Conservation (phyloP, 2,797 vertebrate genomes). For the Takifugu rubripes region DNA sequence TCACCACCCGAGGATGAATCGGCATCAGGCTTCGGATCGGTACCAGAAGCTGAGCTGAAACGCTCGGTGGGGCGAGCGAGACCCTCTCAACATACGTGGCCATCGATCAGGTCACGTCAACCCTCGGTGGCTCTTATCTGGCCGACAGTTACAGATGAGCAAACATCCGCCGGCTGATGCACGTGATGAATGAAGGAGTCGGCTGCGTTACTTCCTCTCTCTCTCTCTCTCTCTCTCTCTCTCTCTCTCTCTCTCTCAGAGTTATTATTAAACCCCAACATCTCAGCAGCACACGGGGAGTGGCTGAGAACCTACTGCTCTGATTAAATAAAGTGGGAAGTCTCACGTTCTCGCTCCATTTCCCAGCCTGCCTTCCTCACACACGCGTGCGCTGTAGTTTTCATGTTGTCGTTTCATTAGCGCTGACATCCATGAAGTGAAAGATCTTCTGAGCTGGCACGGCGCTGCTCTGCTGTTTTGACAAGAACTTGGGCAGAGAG, state of each 20-base stretch:
- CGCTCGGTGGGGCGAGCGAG: constrained; percentile 6
- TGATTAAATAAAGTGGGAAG: constrained; percentile 47
- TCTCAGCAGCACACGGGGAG: constrained; percentile 27
- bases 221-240: constrained; percentile 26
- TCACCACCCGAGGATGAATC: constrained; percentile 6
- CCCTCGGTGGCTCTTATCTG: constrained; percentile 49
- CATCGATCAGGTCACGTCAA: constrained; percentile 54
- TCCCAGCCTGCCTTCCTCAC: constrained; percentile 29
- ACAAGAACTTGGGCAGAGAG: constrained; percentile 42
- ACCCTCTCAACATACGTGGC: constrained; percentile 46
- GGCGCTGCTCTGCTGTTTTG: constrained; percentile 48
- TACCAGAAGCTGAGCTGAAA: constrained; percentile 24
- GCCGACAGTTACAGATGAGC: constrained; percentile 64
- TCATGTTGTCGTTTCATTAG: constrained; percentile 52
- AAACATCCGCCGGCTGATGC: constrained; percentile 39
- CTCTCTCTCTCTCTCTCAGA: constrained; percentile 29
- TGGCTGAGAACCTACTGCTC: constrained; percentile 36
- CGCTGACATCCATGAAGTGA: constrained; percentile 32
- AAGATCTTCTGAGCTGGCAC: constrained; percentile 44
- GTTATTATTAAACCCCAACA: constrained; percentile 49
- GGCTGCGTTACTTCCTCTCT: constrained; percentile 17
- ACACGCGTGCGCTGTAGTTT: constrained; percentile 41
- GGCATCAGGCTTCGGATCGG: not conserved
- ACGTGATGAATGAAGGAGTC: constrained; percentile 51
- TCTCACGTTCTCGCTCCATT: constrained; percentile 27